phyloP scores from a whole-genome alignment of 2,113 vertebrate genomes.

The Hemichromis elongatus region DNA sequence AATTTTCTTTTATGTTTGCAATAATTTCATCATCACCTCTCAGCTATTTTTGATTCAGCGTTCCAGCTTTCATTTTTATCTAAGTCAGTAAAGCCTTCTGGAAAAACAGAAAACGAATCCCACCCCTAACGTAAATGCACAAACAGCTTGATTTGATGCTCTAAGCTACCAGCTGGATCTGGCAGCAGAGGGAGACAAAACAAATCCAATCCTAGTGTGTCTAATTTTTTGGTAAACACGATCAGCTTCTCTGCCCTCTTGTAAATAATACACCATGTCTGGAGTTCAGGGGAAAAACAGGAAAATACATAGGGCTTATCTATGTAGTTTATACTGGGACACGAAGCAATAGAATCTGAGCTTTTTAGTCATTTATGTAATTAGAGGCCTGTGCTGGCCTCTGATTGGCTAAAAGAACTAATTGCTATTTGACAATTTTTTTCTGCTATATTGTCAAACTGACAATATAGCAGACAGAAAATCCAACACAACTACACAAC shows the following conservation, averaged over 20 bases:
- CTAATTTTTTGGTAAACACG: not conserved
- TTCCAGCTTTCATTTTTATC: not conserved
- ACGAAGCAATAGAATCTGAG: not conserved
- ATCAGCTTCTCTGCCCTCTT: not conserved
- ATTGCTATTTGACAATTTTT: not conserved
- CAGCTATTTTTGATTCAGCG: not conserved
- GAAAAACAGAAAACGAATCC: not conserved
- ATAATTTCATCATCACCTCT: not conserved
- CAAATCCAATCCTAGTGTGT: not conserved
- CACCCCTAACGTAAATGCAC: not conserved
- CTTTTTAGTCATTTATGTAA: not conserved
- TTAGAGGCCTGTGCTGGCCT: not conserved
- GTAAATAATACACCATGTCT: not conserved
- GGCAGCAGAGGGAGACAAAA: constrained; percentile 19
- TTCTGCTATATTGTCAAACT: not conserved
- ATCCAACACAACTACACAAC: not conserved
- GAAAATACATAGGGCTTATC: not conserved
- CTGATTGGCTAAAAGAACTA: not conserved
- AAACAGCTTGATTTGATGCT: not conserved
- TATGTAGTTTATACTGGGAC: not conserved
- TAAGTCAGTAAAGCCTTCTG: not conserved
- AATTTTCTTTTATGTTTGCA: not conserved
- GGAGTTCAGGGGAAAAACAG: not conserved
- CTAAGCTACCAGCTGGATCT: not conserved
- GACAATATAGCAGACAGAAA: no score